Evolutionary conservation across 2,888 invertebrate species (phyloP).

Genomic region (Halictus ligatus): DNA sequence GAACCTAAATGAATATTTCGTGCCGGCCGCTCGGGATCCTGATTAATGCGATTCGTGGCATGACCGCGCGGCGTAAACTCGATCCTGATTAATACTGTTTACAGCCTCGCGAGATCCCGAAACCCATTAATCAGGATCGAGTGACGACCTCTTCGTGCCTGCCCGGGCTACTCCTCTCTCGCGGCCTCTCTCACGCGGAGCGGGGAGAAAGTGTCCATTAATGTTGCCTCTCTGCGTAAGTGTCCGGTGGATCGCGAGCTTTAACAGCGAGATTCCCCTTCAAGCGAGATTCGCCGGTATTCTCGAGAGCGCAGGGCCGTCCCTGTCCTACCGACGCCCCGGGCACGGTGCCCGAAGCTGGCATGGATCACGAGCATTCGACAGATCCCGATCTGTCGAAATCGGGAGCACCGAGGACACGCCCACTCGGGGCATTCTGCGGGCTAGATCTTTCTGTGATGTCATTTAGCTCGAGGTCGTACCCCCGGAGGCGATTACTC

Average conservation of each 20-base stretch:
- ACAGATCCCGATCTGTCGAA: not conserved
- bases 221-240: conserved; percentile 48
- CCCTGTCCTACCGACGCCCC: not conserved
- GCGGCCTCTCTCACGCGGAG: conserved; percentile 26
- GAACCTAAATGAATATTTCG: conserved; percentile 70
- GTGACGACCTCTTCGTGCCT: conserved; percentile 68
- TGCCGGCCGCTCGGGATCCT: conserved; percentile 64
- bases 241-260: conserved; percentile 38
- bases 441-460: not conserved
- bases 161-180: conserved; percentile 58
- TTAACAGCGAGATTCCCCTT: conserved; percentile 17
- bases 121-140: conserved; percentile 78
- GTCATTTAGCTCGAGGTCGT: not conserved
- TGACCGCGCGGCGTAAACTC: conserved; percentile 72
- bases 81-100: conserved; percentile 80
- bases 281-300: not conserved
- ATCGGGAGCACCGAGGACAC: not conserved
- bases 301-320: not conserved
- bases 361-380: not conserved
- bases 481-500: not conserved
- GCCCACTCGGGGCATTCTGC: not conserved
- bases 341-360: not conserved
- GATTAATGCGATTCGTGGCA: conserved; percentile 74
- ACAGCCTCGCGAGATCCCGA: conserved; percentile 69
- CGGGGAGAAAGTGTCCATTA: conserved; percentile 62